These are phyloP conservation scores for Acanthaster planci DNA, from an alignment of 35 echinoderm and acorn worm genomes.

Conservation along the genomic window DNA sequence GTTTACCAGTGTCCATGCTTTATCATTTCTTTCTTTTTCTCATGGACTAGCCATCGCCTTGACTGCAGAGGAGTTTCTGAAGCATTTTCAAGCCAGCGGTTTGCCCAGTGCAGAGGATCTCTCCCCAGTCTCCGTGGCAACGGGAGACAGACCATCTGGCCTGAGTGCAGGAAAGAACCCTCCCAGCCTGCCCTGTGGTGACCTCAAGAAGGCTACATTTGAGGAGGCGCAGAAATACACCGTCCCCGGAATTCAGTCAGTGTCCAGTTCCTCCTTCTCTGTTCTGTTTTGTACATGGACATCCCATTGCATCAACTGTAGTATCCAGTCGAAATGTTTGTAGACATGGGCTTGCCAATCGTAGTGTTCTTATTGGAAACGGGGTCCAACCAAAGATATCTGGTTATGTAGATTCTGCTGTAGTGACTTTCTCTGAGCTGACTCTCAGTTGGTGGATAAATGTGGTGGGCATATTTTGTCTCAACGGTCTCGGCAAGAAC, in stretches of 20 bases:
- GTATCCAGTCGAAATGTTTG: too few species aligned
- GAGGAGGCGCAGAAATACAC: constrained; percentile 30
- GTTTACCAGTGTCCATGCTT: not conserved
- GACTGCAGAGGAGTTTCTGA: constrained; percentile 61
- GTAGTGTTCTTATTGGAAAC: too few species aligned
- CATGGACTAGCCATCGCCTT: constrained; percentile 41
- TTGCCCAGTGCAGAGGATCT: constrained; percentile 43
- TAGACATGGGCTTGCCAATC: too few species aligned
- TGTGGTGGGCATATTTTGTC: too few species aligned
- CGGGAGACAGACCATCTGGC: not conserved
- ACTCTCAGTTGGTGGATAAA: too few species aligned
- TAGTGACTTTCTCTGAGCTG: too few species aligned
- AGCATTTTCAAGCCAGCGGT: constrained; percentile 53
- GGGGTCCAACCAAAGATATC: too few species aligned
- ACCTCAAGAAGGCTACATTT: constrained; percentile 32
- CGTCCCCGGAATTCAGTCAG: constrained; percentile 25
- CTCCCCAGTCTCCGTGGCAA: not conserved
- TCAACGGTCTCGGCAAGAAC: too few species aligned
- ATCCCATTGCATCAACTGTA: too few species aligned
- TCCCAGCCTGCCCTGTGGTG: not conserved
- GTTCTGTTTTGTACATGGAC: not conserved
- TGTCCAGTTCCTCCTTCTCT: not conserved
- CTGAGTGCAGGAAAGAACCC: not conserved
- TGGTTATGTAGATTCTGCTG: too few species aligned
- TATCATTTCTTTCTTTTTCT: not conserved